phyloP scores from a whole-genome alignment of 2,888 invertebrate species.

The Frankliniella fusca region DNA sequence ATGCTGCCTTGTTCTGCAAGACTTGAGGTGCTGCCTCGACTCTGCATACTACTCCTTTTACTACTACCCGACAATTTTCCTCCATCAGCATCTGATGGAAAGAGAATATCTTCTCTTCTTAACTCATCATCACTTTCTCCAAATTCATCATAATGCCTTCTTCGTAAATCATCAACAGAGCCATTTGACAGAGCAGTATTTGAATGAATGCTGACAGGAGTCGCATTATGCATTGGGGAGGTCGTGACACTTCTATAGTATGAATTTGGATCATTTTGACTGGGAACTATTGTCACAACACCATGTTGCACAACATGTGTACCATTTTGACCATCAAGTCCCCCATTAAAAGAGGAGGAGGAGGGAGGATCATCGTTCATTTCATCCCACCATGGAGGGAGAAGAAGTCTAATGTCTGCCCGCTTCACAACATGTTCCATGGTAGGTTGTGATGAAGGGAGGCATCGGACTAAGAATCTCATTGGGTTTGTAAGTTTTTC shows the following conservation, averaged over 20 bases:
- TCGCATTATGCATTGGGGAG: constrained; percentile 56
- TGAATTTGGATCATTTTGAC: constrained; percentile 40
- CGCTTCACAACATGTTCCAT: constrained; percentile 71
- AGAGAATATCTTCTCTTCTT: constrained; percentile 78
- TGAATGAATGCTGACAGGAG: constrained; percentile 48
- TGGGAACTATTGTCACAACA: constrained; percentile 33
- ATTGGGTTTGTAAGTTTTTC: constrained; percentile 63
- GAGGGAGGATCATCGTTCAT: constrained; percentile 62
- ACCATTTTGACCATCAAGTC: constrained; percentile 24
- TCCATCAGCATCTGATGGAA: constrained; percentile 71
- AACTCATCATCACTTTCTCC: constrained; percentile 88
- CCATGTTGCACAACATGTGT: constrained; percentile 30
- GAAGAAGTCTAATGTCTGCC: constrained; percentile 82
- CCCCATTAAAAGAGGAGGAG: constrained; percentile 39
- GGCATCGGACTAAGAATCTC: constrained; percentile 61
- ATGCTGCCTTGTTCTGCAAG: constrained; percentile 74
- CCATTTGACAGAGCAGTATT: constrained; percentile 59
- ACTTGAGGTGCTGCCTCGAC: constrained; percentile 86
- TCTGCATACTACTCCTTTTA: constrained; percentile 86
- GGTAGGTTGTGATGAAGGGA: constrained; percentile 51
- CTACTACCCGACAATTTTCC: constrained; percentile 73
- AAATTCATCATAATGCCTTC: constrained; percentile 64
- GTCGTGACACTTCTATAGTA: constrained; percentile 57
- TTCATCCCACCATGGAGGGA: constrained; percentile 97
- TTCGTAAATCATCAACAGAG: constrained; percentile 52